phyloP scores from a whole-genome alignment of 2,888 invertebrate genomes.

The Cataglyphis albicans region DNA sequence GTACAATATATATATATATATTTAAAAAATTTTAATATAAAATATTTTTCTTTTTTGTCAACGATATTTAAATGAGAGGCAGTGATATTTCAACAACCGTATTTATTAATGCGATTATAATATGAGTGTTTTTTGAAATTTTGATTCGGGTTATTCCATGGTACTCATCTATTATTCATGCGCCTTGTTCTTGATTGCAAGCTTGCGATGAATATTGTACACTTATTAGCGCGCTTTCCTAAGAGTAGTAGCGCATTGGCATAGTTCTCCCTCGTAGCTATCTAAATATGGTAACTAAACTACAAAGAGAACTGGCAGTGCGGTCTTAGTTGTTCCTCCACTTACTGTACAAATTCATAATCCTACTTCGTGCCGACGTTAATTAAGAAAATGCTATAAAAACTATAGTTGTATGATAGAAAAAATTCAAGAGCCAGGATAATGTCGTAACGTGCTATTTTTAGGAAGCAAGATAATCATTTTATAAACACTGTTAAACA shows the following conservation, averaged over 20 bases:
- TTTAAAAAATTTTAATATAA: background rate
- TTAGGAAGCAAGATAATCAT: background rate
- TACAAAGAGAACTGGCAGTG: conserved; percentile 2
- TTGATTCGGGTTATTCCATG: conserved; percentile 16
- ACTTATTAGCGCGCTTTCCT: conserved; percentile 38
- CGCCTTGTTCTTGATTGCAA: conserved; percentile 50
- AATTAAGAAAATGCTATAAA: conserved; percentile 30
- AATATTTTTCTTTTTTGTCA: background rate
- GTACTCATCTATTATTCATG: conserved; percentile 47
- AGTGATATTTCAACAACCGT: background rate
- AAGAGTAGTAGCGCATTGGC: conserved; percentile 30
- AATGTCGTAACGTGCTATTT: background rate
- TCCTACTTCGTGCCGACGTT: conserved; percentile 4
- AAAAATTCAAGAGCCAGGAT: background rate
- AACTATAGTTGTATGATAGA: background rate
- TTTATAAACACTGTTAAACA: background rate
- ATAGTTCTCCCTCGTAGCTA: conserved; percentile 1
- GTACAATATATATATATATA: too few species aligned
- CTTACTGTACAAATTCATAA: conserved; percentile 22
- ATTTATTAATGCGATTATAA: conserved; percentile 32
- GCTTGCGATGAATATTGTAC: conserved; percentile 52
- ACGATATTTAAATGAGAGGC: background rate
- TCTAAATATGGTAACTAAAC: background rate
- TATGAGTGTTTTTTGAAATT: conserved; percentile 42
- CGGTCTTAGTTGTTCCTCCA: background rate